Base-by-base conservation (phyloP, 2,888 invertebrate genomes). In the Trachelus iudaicus region DNA sequence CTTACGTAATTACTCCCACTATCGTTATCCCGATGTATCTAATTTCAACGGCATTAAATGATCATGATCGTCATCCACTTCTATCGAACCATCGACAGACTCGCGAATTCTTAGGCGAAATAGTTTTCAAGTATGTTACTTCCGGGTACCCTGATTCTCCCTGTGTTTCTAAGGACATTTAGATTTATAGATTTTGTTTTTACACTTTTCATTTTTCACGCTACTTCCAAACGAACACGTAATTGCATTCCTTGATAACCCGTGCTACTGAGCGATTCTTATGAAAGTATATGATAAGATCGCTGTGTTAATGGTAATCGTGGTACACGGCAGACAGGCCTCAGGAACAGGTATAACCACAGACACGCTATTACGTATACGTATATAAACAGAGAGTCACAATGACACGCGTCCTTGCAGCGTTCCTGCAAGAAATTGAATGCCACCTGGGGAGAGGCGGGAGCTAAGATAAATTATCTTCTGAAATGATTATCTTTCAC, bases 1-100 rank as follows among this genome's bases (percentile, higher is more conserved):
- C 76, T 82, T 82, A 80, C 81, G 81, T 78, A 82, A 83, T 79
- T 79, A 71, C 69, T 81, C 75, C 76, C 73, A 13, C 30, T 33
- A 71, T 71, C 12, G 71, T 34, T 34, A 15, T 74, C 33, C 34
- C 12, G 31, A 71, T 69, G 15, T 40, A 15, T 15, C 56, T 56
- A 56, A 56, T 56, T 56, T 56, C 6, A 6, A 56, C 23, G 56
- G 56, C 56, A 23, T 56, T 23, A 56, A 15, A 56, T 1, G 56
- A 56, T 56, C 40, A 6, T 40, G 15, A 15, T 40, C 23, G 9
- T 23, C 23, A 9, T 56, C 23, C 23, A 23, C 56, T 56, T 56
- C 6, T 23, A 56, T 56, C 56, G 56, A 23, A 9, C 9, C 56
- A 56, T 56, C 9, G 15, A 6, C 15, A 1, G 15, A 0, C 40